Percentiles rank a stretch among this genome's conserved stretches.
phyloP scores from a whole-genome alignment of 2,888 invertebrate species.

The Entomobrya multifasciata region DNA sequence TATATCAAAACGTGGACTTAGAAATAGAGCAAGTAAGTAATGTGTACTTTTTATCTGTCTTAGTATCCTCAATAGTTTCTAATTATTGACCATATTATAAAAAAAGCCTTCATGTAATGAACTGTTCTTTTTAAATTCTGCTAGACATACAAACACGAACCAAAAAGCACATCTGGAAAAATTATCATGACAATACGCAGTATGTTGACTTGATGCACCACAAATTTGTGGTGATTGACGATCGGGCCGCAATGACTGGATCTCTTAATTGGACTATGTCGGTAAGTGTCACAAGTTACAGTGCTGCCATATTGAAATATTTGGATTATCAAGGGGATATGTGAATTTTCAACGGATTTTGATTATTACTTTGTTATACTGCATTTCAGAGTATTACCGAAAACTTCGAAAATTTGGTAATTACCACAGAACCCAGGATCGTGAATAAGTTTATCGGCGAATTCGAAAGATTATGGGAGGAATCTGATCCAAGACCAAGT shows the following conservation, averaged over 20 bases:
- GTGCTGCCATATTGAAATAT: background rate
- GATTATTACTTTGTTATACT: background rate
- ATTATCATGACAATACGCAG: background rate
- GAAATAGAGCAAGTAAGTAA: background rate
- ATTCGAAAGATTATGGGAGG: constrained; percentile 62
- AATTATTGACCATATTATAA: background rate
- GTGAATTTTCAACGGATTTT: background rate
- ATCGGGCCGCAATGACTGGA: constrained; percentile 32
- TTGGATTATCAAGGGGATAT: background rate
- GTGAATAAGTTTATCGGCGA: constrained; percentile 22
- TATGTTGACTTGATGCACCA: constrained; percentile 67
- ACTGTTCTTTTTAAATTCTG: background rate
- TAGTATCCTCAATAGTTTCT: too few relatives aligned
- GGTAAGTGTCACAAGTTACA: constrained; percentile 28
- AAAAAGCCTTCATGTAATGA: background rate
- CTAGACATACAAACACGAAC: constrained; percentile 46
- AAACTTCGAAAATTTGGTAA: constrained; percentile 65
- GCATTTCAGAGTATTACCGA: constrained; percentile 56
- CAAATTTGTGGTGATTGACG: constrained; percentile 70
- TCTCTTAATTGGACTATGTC: constrained; percentile 69
- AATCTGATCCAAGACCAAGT: background rate
- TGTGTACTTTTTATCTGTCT: background rate
- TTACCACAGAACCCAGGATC: constrained; percentile 47
- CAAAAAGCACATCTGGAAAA: constrained; percentile 25
- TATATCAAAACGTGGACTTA: background rate